Conservation (phyloP, 2,888 invertebrate species). For the Epinotia demarniana region DNA sequence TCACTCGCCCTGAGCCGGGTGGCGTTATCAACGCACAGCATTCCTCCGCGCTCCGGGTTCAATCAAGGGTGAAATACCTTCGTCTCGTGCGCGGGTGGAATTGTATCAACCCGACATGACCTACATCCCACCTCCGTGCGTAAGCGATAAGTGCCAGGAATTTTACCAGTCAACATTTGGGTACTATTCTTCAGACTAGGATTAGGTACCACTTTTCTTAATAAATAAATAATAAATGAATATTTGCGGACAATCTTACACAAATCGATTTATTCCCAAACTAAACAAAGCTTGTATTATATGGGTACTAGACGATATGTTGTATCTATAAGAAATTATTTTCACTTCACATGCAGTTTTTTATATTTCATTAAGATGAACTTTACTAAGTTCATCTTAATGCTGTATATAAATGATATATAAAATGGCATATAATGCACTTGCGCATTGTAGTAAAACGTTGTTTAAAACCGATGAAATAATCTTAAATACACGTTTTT, state of each 20-base stretch:
- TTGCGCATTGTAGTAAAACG: not conserved
- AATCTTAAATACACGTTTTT: too few relatives aligned
- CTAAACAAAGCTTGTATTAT: too few relatives aligned
- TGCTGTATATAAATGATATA: too few relatives aligned
- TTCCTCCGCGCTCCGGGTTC: slow-evolving; percentile 19
- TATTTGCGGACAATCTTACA: too few relatives aligned
- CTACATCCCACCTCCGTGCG: not conserved
- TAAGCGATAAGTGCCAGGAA: not conserved
- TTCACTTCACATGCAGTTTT: not conserved
- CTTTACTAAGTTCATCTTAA: too few relatives aligned
- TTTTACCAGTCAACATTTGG: not conserved
- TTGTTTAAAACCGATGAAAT: too few relatives aligned
- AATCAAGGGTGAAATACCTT: slow-evolving; percentile 38
- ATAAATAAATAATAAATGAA: too few relatives aligned
- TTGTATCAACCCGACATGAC: slow-evolving; percentile 20
- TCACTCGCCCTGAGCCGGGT: not conserved
- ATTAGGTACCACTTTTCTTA: not conserved
- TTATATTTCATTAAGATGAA: too few relatives aligned
- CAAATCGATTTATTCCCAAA: too few relatives aligned
- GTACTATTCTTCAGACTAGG: not conserved
- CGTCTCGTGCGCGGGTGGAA: slow-evolving; percentile 9
- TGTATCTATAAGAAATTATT: not conserved
- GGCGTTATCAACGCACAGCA: slow-evolving; percentile 17
- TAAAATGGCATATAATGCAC: not conserved
- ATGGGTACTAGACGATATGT: not conserved